Percentiles rank a stretch among this genome's conserved stretches.
These are phyloP conservation scores for Volucella bombylans DNA, from an alignment of 2,888 invertebrate genomes.

Conservation along the genomic window DNA sequence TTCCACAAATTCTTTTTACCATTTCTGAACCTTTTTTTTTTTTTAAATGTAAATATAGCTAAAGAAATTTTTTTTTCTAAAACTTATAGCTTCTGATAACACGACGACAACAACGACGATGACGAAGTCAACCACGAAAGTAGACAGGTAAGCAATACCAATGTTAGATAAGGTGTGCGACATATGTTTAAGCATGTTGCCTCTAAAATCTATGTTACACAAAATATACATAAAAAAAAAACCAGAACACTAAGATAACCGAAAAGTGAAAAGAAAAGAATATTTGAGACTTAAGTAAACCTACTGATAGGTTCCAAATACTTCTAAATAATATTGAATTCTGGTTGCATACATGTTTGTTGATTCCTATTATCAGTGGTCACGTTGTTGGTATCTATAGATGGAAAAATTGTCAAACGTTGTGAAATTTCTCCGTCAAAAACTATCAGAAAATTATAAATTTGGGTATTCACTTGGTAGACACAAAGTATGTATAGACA, in stretches of 20 bases:
- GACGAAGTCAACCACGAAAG: slow-evolving; percentile 38
- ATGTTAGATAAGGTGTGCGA: slow-evolving; percentile 57
- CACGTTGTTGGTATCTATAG: slow-evolving; percentile 4
- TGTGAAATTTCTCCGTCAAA: not conserved
- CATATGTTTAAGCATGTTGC: slow-evolving; percentile 56
- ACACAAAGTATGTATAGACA: not conserved
- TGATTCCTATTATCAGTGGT: slow-evolving; percentile 34
- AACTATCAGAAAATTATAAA: not conserved
- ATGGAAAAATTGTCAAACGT: not conserved
- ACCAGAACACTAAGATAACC: slow-evolving; percentile 55
- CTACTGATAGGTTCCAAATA: slow-evolving; percentile 50
- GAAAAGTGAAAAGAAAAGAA: slow-evolving; percentile 15
- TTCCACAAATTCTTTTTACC: slow-evolving; percentile 31
- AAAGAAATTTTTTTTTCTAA: slow-evolving; percentile 57
- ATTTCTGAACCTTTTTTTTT: slow-evolving; percentile 27
- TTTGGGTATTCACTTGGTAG: not conserved
- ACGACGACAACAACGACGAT: slow-evolving; percentile 18
- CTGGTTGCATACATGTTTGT: slow-evolving; percentile 32
- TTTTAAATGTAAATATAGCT: slow-evolving; percentile 69
- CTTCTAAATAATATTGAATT: not conserved
- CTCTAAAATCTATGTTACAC: slow-evolving; percentile 29
- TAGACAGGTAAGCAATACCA: slow-evolving; percentile 43
- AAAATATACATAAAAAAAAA: slow-evolving; percentile 1
- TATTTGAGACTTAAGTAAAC: slow-evolving; percentile 53
- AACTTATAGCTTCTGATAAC: slow-evolving; percentile 69